These are phyloP conservation scores for Alentia gelatinosa DNA, from an alignment of 2,888 invertebrate genomes.

Conservation along the genomic window DNA sequence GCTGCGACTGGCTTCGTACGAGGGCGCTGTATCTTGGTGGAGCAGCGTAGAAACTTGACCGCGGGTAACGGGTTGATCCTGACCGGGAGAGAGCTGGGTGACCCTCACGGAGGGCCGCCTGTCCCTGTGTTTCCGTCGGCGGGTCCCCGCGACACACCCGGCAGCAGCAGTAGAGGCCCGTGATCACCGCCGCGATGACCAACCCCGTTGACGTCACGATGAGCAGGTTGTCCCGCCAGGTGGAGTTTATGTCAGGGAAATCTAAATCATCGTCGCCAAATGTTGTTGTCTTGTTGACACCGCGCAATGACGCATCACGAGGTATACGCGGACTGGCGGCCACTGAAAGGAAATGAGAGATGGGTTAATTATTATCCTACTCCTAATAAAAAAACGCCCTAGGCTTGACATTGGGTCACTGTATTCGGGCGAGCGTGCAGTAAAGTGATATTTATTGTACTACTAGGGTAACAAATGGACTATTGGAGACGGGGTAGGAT, in stretches of 20 bases:
- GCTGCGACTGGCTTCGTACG: constrained; percentile 5
- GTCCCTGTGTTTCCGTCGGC: not conserved
- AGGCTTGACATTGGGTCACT: too few relatives aligned
- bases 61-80: not conserved
- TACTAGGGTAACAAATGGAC: too few relatives aligned
- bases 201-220: not conserved
- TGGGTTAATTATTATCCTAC: too few relatives aligned
- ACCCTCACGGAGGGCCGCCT: not conserved
- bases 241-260: not conserved
- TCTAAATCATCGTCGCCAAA: not conserved
- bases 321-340: too few relatives aligned
- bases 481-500: too few relatives aligned
- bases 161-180: not conserved
- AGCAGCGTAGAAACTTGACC: not conserved
- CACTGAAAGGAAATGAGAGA: too few relatives aligned
- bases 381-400: too few relatives aligned
- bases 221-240: not conserved
- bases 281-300: not conserved
- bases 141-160: not conserved
- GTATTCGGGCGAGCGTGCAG: too few relatives aligned
- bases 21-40: constrained; percentile 9
- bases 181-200: not conserved
- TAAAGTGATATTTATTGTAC: too few relatives aligned
- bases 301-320: too few relatives aligned
- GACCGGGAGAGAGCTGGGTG: not conserved